Evolutionary conservation across 2,113 vertebrate species (phyloP).

Genomic region (Syrmaticus mikado): DNA sequence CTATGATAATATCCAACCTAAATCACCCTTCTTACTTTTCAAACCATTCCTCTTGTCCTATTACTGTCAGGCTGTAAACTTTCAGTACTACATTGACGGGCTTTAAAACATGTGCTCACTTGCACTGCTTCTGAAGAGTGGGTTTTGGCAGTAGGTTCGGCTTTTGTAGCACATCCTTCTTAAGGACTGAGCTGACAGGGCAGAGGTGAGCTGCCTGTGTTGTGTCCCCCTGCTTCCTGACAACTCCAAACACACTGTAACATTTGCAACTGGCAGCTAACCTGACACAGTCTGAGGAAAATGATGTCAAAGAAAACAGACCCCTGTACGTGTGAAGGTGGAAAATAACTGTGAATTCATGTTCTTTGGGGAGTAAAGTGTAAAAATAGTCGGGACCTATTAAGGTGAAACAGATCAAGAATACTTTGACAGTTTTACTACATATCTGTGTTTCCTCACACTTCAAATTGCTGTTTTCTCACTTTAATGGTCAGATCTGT

Average conservation of each 20-base stretch:
- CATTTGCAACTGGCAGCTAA: constrained; percentile 2
- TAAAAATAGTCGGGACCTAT: not conserved
- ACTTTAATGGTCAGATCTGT: not conserved
- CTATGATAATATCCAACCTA: not conserved
- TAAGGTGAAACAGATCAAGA: not conserved
- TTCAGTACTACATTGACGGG: not conserved
- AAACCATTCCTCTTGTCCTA: not conserved
- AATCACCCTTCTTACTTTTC: not conserved
- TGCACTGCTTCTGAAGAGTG: not conserved
- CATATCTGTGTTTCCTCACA: not conserved
- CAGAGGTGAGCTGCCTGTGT: not conserved
- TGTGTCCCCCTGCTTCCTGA: not conserved
- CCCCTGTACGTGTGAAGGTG: not conserved
- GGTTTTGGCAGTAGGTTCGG: not conserved
- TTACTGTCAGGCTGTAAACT: not conserved
- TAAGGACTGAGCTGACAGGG: not conserved
- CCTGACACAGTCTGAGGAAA: constrained; percentile 3
- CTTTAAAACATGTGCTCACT: not conserved
- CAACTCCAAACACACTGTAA: not conserved
- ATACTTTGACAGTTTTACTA: not conserved
- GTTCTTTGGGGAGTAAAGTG: not conserved
- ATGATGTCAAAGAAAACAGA: not conserved
- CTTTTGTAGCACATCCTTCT: not conserved
- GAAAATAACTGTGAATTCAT: constrained; percentile 5
- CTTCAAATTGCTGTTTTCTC: not conserved